Evolutionary conservation across 2,113 vertebrate genomes (phyloP).

Genomic region (Camelus bactrianus): DNA sequence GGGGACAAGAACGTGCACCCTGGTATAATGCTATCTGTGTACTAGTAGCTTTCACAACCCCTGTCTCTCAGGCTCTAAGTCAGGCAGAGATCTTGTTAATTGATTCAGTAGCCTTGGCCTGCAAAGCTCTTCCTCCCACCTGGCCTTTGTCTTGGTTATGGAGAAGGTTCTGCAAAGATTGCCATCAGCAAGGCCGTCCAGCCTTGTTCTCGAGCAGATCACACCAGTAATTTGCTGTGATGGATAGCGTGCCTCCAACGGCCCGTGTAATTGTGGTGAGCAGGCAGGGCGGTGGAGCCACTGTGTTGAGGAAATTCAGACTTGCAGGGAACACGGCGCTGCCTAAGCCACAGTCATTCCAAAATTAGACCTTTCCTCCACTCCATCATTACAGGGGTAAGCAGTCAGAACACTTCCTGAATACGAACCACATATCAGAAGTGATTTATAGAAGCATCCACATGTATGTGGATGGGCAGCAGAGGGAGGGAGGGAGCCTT

Average conservation of each 20-base stretch:
- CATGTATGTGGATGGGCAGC: constrained; percentile 53
- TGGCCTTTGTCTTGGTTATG: constrained; percentile 23
- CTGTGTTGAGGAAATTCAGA: constrained; percentile 60
- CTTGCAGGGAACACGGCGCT: constrained; percentile 54
- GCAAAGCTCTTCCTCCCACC: background rate
- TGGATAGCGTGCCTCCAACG: constrained; percentile 55
- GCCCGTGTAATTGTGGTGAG: constrained; percentile 68
- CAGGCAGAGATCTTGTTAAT: background rate
- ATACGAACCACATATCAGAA: constrained; percentile 72
- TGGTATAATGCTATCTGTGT: background rate
- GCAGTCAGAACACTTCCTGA: constrained; percentile 80
- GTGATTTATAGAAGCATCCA: constrained; percentile 81
- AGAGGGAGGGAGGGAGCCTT: background rate
- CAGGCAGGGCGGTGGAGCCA: background rate
- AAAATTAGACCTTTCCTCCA: constrained; percentile 82
- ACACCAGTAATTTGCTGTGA: constrained; percentile 60
- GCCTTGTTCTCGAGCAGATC: constrained; percentile 31
- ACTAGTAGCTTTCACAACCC: background rate
- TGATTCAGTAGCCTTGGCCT: constrained; percentile 18
- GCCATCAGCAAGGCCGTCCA: constrained; percentile 39
- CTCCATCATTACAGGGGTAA: constrained; percentile 79
- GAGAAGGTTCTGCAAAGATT: constrained; percentile 44
- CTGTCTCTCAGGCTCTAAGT: background rate
- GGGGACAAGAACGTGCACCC: background rate
- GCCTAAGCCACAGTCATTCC: constrained; percentile 66